Conservation (phyloP, 1,140 invertebrate genomes). For the Geopemphigus sp. region DNA sequence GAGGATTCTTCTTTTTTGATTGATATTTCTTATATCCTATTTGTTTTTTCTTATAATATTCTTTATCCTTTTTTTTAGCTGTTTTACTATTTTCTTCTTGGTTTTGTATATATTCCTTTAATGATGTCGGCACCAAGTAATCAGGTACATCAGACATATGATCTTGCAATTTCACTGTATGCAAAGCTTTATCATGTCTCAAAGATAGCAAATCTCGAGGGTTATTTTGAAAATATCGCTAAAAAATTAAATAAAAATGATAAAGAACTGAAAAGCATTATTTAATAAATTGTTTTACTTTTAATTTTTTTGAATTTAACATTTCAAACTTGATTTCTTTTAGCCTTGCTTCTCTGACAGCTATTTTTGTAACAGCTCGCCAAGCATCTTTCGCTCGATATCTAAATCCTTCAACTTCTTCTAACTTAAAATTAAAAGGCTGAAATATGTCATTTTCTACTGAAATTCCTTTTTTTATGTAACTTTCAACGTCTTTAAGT, state of each 20-base stretch:
- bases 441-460: slow-evolving; percentile 58
- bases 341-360: slow-evolving; percentile 86
- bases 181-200: slow-evolving; percentile 88
- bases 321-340: slow-evolving; percentile 96
- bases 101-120: slow-evolving; percentile 55
- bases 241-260: slow-evolving; percentile 37
- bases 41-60: slow-evolving; percentile 28
- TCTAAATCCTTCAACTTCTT: slow-evolving; percentile 92
- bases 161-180: slow-evolving; percentile 77
- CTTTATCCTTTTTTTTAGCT: slow-evolving; percentile 47
- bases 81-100: slow-evolving; percentile 42
- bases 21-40: slow-evolving; percentile 47
- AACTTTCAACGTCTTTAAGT: slow-evolving; percentile 74
- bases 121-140: slow-evolving; percentile 80
- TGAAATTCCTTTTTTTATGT: slow-evolving; percentile 65
- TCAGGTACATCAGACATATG: slow-evolving; percentile 92
- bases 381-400: slow-evolving; percentile 93
- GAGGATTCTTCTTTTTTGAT: slow-evolving; percentile 50
- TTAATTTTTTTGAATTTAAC: slow-evolving; percentile 87
- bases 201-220: slow-evolving; percentile 85
- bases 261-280: not conserved
- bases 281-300: slow-evolving; percentile 59
- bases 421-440: slow-evolving; percentile 86
- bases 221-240: slow-evolving; percentile 93
- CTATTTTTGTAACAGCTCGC: slow-evolving; percentile 87